Base-by-base conservation (phyloP, 2,888 invertebrate genomes). In the Thereva unica region DNA sequence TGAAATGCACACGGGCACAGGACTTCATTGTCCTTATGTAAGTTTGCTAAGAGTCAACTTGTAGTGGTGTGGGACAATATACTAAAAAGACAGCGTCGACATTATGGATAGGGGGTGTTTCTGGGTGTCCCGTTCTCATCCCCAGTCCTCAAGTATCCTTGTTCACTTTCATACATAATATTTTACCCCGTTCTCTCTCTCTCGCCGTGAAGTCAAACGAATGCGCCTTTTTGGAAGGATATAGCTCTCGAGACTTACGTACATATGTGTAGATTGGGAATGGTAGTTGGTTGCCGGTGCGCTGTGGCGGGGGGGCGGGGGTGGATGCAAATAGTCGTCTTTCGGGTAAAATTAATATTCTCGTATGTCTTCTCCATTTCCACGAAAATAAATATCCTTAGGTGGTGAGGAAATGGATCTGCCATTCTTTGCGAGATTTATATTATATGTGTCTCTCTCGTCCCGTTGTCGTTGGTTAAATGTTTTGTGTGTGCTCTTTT, bases 351-450 rank as follows among this genome's bases (percentile, higher is more conserved):
- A 59, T 59, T 59, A 59, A 59, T 59, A 59, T 47, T 59, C 47
- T 44, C 57, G 57, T 47, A 59, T 47, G 45, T 59, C 47, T 10
- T 5, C 57, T 47, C 42, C 47, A 37, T 38, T 8, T 38, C 47
- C 38, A 47, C 12, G 10, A 59, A 59, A 59, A 59, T 47, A 59
- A 59, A 59, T 59, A 59, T 41, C 47, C 38, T 59, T 9, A 59
- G 57, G 47, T 47, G 57, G 57, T 47, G 40, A 59, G 57, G 57
- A 59, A 59, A 59, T 59, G 47, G 57, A 59, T 59, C 57, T 59
- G 57, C 57, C 57, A 59, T 47, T 47, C 47, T 59, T 59, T 59
- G 47, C n/a, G 47, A 59, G 57, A 59, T 59, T 59, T 59, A 59
- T 59, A 59, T 47, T 12, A 23, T 23, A 23, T 23, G 23, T 23